Evolutionary conservation across 2,888 invertebrate species (phyloP).

Genomic region (Latrodectus elegans): DNA sequence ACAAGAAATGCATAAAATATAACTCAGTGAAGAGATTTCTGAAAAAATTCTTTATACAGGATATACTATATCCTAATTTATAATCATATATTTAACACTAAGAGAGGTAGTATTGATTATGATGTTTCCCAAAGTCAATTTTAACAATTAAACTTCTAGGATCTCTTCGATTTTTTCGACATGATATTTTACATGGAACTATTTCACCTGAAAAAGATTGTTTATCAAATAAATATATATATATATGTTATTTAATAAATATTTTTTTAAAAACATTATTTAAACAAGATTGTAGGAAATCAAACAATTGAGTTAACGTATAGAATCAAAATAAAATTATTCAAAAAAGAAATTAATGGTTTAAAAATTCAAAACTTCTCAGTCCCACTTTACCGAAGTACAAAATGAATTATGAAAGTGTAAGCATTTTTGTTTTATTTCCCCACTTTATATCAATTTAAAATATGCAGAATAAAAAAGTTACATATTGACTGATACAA

Average conservation of each 20-base stretch:
- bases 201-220: constrained; percentile 40
- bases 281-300: no score
- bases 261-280: no score
- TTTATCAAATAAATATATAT: not conserved
- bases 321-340: not conserved
- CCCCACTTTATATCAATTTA: no score
- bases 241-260: no score
- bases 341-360: not conserved
- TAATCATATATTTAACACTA: constrained; percentile 28
- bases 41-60: not conserved
- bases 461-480: no score
- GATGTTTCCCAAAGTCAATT: constrained; percentile 54
- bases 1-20: not conserved
- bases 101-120: constrained; percentile 59
- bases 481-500: no score
- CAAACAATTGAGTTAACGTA: no score
- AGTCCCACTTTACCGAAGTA: no score
- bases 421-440: no score
- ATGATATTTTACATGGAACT: constrained; percentile 42
- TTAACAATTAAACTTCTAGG: constrained; percentile 60
- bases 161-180: constrained; percentile 63
- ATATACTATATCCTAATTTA: constrained; percentile 1
- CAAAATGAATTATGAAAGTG: no score
- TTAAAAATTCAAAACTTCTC: not conserved
- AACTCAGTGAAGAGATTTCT: not conserved